Evolutionary conservation across 2,113 vertebrate species (phyloP), one percentile per base, ranked within the genome.

Genomic region (Casuarius casuarius): DNA sequence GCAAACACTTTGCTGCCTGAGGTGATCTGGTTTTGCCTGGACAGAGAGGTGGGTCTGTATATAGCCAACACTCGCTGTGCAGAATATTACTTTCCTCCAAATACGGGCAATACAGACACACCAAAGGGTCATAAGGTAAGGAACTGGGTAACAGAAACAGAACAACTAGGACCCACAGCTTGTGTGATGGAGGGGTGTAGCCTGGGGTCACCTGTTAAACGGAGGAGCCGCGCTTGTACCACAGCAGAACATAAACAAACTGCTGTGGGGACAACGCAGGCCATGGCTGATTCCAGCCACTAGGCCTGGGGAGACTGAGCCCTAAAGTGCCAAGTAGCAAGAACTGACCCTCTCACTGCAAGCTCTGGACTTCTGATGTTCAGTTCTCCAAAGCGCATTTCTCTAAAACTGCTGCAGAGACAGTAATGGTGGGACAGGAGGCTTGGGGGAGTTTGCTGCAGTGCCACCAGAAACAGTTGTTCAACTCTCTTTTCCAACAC

Each of bases 51-150:
- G 61, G 44, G 49, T 85, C 16, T 0, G 0, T 12, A 16, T 20
- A 42, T 38, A 74, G 19, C 49, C 44, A 28, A 20, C 65, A 7
- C 29, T 38, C 1, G 0, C 20, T 54, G 46, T 63, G 67, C 16
- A 31, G 13, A 54, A 15, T 42, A 51, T 49, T 58, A 12, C 4
- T 86, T 1, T 68, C 28, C 42, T 65, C 18, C 49, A 59, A n/a
- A 23, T 65, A 28, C 3, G 23, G 42, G 35, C 2, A 6, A 46
- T 35, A 35, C 0, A 3, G 48, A 31, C 72, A 44, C 35, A 19
- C 26, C 38, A 9, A 44, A 81, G 35, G 31, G 52, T 15, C 42
- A 21, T 42, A 66, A 78, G 29, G 42, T 28, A 62, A 86, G 49
- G 61, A 59, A 31, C 0, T 19, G 33, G 10, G 20, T 65, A 42